These are phyloP conservation scores for Bombus difficillimus DNA, from an alignment of 1,140 invertebrate species.

Conservation along the genomic window DNA sequence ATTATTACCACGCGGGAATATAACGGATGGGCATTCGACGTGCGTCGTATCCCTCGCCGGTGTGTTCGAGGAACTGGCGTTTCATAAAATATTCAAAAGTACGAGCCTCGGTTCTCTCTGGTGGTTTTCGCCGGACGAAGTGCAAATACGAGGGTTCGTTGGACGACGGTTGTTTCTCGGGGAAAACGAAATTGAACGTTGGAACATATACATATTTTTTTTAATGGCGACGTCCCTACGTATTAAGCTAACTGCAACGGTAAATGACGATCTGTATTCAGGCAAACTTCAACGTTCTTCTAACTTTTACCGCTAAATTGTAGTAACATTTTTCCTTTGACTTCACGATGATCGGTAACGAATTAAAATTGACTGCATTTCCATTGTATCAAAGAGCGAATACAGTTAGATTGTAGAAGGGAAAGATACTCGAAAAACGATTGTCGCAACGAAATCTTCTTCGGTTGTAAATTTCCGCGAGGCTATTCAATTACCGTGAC, in stretches of 20 bases:
- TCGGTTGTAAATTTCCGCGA: neutral
- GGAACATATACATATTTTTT: neutral
- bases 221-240: neutral
- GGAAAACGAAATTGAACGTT: neutral
- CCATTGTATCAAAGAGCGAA: neutral
- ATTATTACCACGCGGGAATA: slow-evolving; percentile 20
- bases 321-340: too few relatives aligned
- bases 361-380: neutral
- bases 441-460: neutral
- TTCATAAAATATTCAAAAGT: slow-evolving; percentile 35
- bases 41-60: neutral
- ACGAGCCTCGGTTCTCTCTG: neutral
- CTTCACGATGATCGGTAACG: neutral
- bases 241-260: neutral
- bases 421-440: neutral
- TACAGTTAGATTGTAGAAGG: neutral
- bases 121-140: neutral
- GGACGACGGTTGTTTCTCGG: neutral
- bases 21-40: slow-evolving; percentile 29
- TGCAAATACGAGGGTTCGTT: slow-evolving; percentile 25
- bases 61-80: slow-evolving; percentile 8
- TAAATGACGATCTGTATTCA: neutral
- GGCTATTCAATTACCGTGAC: neutral
- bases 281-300: neutral
- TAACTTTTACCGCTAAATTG: neutral